Evolutionary conservation across 2,888 invertebrate species (phyloP), one percentile per base, ranked within the genome.

Genomic region (Temnothorax rugatulus): DNA sequence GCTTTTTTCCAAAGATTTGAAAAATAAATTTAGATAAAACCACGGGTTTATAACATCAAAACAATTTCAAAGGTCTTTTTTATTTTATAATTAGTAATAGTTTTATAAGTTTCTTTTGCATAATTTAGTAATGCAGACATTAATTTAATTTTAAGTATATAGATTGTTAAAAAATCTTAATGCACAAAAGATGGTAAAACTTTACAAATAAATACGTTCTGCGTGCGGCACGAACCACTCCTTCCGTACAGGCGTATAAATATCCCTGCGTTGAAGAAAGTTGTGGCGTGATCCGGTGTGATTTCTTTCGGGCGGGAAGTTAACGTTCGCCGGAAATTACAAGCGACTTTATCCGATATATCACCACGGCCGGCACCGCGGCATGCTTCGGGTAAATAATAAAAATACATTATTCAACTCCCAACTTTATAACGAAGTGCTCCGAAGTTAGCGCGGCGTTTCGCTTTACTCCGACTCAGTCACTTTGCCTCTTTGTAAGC

Each of bases 401-500:
- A 86, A 86, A 86, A 86, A 87, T 86, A 83, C 87, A 84, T 87
- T 86, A 87, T 87, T 87, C 85, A 85, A 81, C 66, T 85, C 64
- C 71, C 64, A 86, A 87, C 76, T 87, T 87, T 81, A 81, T 86
- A 85, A 87, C 83, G 77, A 86, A 87, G 82, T 87, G 86, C 76
- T 34, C 29, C 73, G 57, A 84, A 87, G 85, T 87, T 87, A 76
- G 68, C 52, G 47, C 82, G 71, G 66, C 85, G 85, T 86, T 85
- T 82, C 87, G 82, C 76, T 84, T 87, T 83, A 85, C 82, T 71
- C 66, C 47, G 74, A 71, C 82, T 82, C 76, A 83, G 76, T 83
- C 83, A 75, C 82, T 66, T 82, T 68, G 85, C 73, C 73, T 73
- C 69, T 86, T 82, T 85, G 81, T 83, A 85, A 85, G 74, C 85